phyloP scores from a whole-genome alignment of 2,797 vertebrate species.

The Amblyraja radiata region DNA sequence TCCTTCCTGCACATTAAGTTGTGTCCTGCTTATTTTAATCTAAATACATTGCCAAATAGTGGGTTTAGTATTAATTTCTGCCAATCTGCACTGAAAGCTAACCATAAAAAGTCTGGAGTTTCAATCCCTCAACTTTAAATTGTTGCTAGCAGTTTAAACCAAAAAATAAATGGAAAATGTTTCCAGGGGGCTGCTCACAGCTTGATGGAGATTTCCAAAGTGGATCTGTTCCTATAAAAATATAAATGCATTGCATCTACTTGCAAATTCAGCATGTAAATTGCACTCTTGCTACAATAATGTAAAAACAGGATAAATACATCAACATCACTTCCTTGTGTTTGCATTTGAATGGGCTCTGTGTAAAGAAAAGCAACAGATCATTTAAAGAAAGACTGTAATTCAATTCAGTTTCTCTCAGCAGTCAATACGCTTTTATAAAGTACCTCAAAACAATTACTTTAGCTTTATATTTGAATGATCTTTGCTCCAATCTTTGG shows the following conservation, averaged over 20 bases:
- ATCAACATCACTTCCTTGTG: not conserved
- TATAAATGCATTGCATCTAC: not conserved
- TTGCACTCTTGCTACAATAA: not conserved
- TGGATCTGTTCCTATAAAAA: not conserved
- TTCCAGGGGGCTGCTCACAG: not conserved
- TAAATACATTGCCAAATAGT: not conserved
- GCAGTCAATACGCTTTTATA: not conserved
- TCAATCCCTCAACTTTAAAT: not conserved
- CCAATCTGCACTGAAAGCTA: not conserved
- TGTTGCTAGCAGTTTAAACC: not conserved
- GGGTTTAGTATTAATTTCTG: not conserved
- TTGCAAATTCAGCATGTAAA: not conserved
- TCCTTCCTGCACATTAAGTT: too few species aligned
- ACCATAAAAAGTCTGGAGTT: not conserved
- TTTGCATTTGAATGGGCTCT: not conserved
- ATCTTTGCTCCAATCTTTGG: not conserved
- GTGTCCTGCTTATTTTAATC: not conserved
- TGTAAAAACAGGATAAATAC: not conserved
- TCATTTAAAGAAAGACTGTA: conserved; percentile 6
- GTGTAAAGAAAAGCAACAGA: not conserved
- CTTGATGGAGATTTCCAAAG: not conserved
- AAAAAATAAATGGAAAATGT: too few species aligned
- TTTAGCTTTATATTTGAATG: conserved; percentile 9
- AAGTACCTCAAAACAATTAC: not conserved
- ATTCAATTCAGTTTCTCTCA: conserved; percentile 1